phyloP scores from a whole-genome alignment of 2,797 vertebrate genomes.

The Vespertilio murinus region DNA sequence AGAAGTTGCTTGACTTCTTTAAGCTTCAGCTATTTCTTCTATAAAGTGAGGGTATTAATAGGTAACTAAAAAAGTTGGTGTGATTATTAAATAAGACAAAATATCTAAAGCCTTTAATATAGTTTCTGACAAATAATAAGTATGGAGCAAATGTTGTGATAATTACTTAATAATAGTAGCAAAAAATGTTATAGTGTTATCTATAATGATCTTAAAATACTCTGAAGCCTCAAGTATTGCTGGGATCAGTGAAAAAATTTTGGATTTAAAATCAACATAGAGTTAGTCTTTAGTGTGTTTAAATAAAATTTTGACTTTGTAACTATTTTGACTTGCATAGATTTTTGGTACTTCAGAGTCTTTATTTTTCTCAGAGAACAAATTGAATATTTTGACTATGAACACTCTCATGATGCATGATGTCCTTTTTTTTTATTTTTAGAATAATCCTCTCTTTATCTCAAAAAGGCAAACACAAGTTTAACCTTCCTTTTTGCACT shows the following conservation, averaged over 20 bases:
- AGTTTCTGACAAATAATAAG: not conserved
- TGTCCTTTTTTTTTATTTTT: not conserved
- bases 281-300: not conserved
- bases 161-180: not conserved
- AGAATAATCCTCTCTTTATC: not conserved
- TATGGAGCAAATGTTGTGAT: not conserved
- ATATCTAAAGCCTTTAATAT: not conserved
- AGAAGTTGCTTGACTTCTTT: not conserved
- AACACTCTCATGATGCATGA: not conserved
- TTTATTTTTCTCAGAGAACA: not conserved
- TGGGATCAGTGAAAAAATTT: not conserved
- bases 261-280: not conserved
- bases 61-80: not conserved
- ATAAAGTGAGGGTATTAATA: not conserved
- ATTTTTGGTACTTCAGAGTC: not conserved
- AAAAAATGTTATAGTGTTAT: not conserved
- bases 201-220: not conserved
- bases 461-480: not conserved
- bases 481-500: not conserved
- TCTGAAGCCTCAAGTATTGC: not conserved
- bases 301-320: not conserved
- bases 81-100: conserved; percentile 24
- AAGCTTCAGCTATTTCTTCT: not conserved
- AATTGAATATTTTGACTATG: not conserved
- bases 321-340: not conserved